These are phyloP conservation scores for Dromiciops gliroides DNA, from an alignment of 2,113 vertebrate genomes.

Conservation along the genomic window DNA sequence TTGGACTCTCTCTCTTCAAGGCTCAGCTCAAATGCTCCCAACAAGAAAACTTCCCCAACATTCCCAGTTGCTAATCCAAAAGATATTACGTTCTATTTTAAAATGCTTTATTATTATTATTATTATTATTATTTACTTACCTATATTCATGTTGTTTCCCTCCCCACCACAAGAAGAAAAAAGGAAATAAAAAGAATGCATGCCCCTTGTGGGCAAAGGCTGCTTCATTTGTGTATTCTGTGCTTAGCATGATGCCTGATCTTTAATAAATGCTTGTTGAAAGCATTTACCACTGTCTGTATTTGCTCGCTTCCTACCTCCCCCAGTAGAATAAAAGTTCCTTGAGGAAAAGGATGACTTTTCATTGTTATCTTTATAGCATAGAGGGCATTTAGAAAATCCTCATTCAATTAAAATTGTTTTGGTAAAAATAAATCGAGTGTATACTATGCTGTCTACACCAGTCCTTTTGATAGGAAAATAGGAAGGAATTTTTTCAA, in stretches of 20 bases:
- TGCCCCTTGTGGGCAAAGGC: neutral
- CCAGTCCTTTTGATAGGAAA: neutral
- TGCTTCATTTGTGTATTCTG: neutral
- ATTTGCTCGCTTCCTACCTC: neutral
- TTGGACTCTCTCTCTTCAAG: neutral
- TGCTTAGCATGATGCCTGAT: neutral
- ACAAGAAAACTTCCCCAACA: neutral
- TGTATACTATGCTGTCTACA: neutral
- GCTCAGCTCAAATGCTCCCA: neutral
- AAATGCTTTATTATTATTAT: neutral
- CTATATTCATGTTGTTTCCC: neutral
- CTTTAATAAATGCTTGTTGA: neutral
- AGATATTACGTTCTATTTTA: neutral
- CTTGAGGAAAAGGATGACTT: neutral
- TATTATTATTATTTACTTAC: neutral
- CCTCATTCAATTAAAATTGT: conserved; percentile 22
- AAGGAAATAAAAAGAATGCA: too few species aligned
- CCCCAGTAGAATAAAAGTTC: neutral
- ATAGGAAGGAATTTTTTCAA: conserved; percentile 1
- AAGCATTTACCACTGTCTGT: neutral
- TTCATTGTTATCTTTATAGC: neutral
- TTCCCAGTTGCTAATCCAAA: neutral
- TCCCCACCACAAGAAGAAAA: fast-evolving
- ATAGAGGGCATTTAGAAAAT: neutral
- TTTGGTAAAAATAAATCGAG: conserved; percentile 1